Percentiles rank a stretch among this genome's conserved stretches.
Evolutionary conservation across 2,113 vertebrate species (phyloP).

Genomic region (Dryoscopus gambensis): DNA sequence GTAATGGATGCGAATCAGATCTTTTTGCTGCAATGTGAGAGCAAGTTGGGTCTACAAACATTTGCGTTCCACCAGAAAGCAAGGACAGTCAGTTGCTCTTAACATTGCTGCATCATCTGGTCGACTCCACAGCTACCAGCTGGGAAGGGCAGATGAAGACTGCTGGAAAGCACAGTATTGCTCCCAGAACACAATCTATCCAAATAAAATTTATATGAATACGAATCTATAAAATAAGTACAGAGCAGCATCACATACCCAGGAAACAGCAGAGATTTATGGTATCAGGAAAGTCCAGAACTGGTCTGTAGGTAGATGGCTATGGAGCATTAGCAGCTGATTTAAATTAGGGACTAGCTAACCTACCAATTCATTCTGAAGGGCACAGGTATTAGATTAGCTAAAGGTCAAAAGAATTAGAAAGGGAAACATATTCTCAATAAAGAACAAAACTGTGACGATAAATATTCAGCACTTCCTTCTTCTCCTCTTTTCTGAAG

Average conservation of each 20-base stretch:
- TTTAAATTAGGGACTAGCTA: background rate
- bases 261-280: background rate
- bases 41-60: background rate
- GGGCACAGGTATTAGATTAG: background rate
- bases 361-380: background rate
- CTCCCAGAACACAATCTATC: background rate
- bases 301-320: background rate
- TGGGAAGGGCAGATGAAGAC: background rate
- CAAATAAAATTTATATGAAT: background rate
- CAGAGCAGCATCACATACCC: background rate
- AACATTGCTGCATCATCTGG: background rate
- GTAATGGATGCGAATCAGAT: background rate
- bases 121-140: background rate
- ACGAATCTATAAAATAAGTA: background rate
- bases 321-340: background rate
- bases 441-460: background rate
- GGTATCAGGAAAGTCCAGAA: background rate
- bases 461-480: slow-evolving; percentile 7
- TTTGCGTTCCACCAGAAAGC: background rate
- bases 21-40: background rate
- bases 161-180: background rate
- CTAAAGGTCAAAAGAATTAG: background rate
- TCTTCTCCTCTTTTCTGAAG: background rate
- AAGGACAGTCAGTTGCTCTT: background rate
- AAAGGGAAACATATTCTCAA: background rate